phyloP scores from a whole-genome alignment of 1,140 invertebrate species.

The Goniozus legneri region DNA sequence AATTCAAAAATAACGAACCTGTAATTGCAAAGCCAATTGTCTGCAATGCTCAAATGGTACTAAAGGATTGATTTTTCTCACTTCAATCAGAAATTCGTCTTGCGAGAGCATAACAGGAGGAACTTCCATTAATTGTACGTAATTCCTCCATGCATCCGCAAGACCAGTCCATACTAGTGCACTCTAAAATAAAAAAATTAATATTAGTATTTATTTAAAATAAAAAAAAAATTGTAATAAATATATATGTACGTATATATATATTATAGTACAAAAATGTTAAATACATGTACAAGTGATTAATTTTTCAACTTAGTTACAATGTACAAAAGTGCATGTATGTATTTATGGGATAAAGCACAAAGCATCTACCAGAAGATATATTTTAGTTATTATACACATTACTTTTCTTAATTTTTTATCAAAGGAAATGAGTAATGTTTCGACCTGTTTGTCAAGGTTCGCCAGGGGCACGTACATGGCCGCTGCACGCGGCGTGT shows the following conservation, averaged over 20 bases:
- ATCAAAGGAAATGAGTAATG: conserved; percentile 51
- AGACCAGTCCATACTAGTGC: conserved; percentile 48
- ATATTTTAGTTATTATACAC: conserved; percentile 27
- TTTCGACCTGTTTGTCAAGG: conserved; percentile 54
- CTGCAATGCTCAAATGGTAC: conserved; percentile 47
- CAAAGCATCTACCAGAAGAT: conserved; percentile 28
- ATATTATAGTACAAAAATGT: conserved; percentile 26
- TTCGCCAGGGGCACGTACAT: conserved; percentile 53
- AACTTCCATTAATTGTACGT: conserved; percentile 44
- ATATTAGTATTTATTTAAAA: conserved; percentile 6
- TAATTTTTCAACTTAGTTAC: conserved; percentile 17
- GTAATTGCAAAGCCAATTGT: conserved; percentile 45
- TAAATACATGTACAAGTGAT: conserved; percentile 33
- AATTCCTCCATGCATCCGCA: conserved; percentile 44
- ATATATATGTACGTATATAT: conserved; percentile 2
- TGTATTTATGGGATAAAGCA: conserved; percentile 35
- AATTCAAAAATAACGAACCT: conserved; percentile 29
- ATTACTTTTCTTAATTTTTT: conserved; percentile 28
- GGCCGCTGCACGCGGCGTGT: conserved; percentile 48
- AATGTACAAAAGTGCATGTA: conserved; percentile 30
- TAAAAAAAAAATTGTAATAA: conserved; percentile 5
- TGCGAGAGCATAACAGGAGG: conserved; percentile 44
- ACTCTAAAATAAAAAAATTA: conserved; percentile 37
- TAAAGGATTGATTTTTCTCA: conserved; percentile 49
- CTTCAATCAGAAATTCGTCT: conserved; percentile 42